These are phyloP conservation scores for Meta bourneti DNA, from an alignment of 2,888 invertebrate genomes.

Conservation along the genomic window DNA sequence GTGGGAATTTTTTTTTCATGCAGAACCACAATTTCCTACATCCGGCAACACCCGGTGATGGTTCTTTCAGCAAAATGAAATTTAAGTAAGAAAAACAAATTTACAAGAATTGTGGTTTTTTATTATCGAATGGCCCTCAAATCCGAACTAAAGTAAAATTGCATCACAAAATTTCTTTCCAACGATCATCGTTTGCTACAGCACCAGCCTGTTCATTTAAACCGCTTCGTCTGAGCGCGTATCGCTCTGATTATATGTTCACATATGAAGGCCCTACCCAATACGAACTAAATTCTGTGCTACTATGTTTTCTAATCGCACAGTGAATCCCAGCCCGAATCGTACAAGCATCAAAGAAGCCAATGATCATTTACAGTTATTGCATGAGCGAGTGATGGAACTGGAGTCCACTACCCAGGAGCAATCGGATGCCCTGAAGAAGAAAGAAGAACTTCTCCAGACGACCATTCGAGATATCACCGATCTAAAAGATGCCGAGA, in stretches of 20 bases:
- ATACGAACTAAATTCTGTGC: not conserved
- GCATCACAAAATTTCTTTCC: not conserved
- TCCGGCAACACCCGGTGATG: constrained; percentile 44
- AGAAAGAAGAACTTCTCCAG: constrained; percentile 78
- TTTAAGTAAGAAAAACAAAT: constrained; percentile 15
- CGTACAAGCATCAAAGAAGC: constrained; percentile 80
- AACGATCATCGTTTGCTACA: not conserved
- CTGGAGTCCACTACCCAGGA: constrained; percentile 79
- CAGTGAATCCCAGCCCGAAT: constrained; percentile 76
- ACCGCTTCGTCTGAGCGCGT: not conserved
- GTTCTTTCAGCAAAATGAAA: constrained; percentile 36
- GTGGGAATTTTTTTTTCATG: too few relatives aligned
- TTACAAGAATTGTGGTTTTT: not conserved
- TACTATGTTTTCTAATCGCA: constrained; percentile 75
- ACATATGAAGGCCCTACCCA: constrained; percentile 33
- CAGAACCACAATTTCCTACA: not conserved
- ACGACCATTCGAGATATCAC: constrained; percentile 75
- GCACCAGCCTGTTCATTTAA: not conserved
- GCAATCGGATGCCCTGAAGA: constrained; percentile 77
- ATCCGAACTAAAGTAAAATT: not conserved
- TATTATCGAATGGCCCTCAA: not conserved
- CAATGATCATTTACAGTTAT: constrained; percentile 80
- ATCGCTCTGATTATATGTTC: constrained; percentile 4
- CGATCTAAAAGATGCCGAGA: constrained; percentile 77
- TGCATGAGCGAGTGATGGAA: constrained; percentile 79